Base-by-base conservation (phyloP, 2,113 vertebrate genomes). In the Chascanopsetta lugubris region DNA sequence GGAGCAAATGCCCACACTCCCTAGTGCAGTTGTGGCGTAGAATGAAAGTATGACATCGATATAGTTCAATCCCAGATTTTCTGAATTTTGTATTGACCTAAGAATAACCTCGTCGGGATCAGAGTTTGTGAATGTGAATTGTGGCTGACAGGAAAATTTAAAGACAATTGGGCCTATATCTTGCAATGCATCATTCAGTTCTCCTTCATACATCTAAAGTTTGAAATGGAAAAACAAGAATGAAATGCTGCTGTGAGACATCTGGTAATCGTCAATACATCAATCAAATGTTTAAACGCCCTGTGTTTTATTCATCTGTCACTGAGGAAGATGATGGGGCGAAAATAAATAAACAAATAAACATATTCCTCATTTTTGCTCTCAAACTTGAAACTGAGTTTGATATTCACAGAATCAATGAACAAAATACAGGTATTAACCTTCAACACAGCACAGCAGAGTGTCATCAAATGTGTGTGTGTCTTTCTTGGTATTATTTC, bases 261-360 rank as follows among this genome's bases (percentile, higher is more conserved):
- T 79, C 55, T 13, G 36, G 77, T 74, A 84, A 77, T 74, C 64
- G 46, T 84, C 67, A 58, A 84, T 75, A 76, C 88, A 88, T 90
- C 85, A 71, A 83, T 89, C 87, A 84, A 68, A 75, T 53, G 72
- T 78, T 83, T 85, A 83, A 82, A 82, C 45, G 21, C 46, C 0
- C 29, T 24, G 60, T 75, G 77, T 85, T 78, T 80, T 88, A 80
- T 86, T 85, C 80, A 85, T 90, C 88, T 88, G 84, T 90, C 84
- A 87, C 69, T 66, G 74, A 57, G 67, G 59, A 75, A 65, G 47
- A 60, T 5, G 43, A 79, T 36, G 62, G 54, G 68, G 63, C 18
- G 34, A 22, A 57, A 76, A 85, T 10, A 45, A 8, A 9, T 1
- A 48, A n/a, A n/a, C n/a, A n/a, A n/a, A n/a, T n/a, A n/a, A n/a